A percentile compares a stretch with the other conserved stretches of the same genome.
Evolutionary conservation across 2,888 invertebrate genomes (phyloP).

Genomic region (Drosophila antonietae): DNA sequence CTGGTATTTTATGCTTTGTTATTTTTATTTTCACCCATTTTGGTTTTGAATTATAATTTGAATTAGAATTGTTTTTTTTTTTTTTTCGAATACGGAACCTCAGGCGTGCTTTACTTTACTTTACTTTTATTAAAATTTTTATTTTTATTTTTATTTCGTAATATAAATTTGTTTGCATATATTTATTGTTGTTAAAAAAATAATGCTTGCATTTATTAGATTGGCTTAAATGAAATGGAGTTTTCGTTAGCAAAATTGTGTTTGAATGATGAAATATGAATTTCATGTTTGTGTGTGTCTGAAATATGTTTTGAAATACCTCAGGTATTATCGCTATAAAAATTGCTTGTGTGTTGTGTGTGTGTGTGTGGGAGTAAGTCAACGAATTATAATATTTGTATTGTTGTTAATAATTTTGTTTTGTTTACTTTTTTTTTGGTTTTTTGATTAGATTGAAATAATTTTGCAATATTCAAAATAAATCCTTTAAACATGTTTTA

Average conservation of each 20-base stretch:
- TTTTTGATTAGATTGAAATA: slow-evolving; percentile 49
- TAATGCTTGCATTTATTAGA: slow-evolving; percentile 48
- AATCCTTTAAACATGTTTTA: slow-evolving; percentile 36
- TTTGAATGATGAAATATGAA: slow-evolving; percentile 30
- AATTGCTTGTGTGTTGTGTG: slow-evolving; percentile 45
- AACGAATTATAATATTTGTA: slow-evolving; percentile 60
- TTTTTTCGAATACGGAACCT: slow-evolving; percentile 58
- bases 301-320: slow-evolving; percentile 28
- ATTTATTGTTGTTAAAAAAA: slow-evolving; percentile 31
- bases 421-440: slow-evolving; percentile 9
- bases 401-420: slow-evolving; percentile 45
- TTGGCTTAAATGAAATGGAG: slow-evolving; percentile 61
- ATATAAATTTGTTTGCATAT: slow-evolving; percentile 35
- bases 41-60: slow-evolving; percentile 42
- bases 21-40: slow-evolving; percentile 58
- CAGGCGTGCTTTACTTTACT: slow-evolving; percentile 60
- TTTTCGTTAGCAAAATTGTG: slow-evolving; percentile 50
- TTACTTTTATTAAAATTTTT: slow-evolving; percentile 5
- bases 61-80: slow-evolving; percentile 56
- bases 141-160: slow-evolving; percentile 1
- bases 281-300: slow-evolving; percentile 16
- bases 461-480: slow-evolving; percentile 52
- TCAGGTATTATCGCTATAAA: slow-evolving; percentile 43
- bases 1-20: not conserved
- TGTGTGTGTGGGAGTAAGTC: slow-evolving; percentile 44